phyloP scores from a whole-genome alignment of 2,888 invertebrate genomes.

The Eupithecia tripunctaria region DNA sequence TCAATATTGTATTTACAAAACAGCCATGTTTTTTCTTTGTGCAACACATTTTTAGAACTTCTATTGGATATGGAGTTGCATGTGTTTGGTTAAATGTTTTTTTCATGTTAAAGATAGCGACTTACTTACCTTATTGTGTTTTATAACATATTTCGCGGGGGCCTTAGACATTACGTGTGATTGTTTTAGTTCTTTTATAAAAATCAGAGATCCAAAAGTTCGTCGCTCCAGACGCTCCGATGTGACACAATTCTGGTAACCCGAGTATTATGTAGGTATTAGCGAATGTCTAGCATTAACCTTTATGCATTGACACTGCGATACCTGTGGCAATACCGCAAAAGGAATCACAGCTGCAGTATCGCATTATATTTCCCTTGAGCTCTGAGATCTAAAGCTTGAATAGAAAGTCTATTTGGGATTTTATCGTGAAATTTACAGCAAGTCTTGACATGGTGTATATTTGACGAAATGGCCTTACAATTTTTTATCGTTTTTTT shows the following conservation, averaged over 20 bases:
- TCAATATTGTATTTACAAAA: constrained; percentile 3
- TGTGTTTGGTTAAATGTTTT: neutral
- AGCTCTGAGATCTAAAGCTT: constrained; percentile 13
- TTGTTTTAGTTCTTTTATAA: neutral
- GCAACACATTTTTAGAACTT: neutral
- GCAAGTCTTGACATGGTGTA: neutral
- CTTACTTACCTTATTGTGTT: neutral
- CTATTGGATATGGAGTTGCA: neutral
- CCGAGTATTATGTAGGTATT: neutral
- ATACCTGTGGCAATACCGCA: constrained; percentile 17
- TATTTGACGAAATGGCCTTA: too few species aligned
- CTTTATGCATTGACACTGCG: constrained; percentile 18
- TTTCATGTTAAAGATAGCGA: neutral
- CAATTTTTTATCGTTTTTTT: neutral
- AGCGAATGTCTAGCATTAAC: constrained; percentile 12
- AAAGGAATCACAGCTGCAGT: constrained; percentile 23
- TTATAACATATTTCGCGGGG: neutral
- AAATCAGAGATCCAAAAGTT: neutral
- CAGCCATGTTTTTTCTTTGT: neutral
- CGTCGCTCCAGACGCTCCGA: too few species aligned
- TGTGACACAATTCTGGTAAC: neutral
- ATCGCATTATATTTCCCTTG: constrained; percentile 17
- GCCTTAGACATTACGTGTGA: too few species aligned
- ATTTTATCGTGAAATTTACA: constrained; percentile 2
- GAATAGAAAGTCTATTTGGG: constrained; percentile 11